Evolutionary conservation across 1,140 invertebrate genomes (phyloP).

Genomic region (Sarcophaga peregrina): DNA sequence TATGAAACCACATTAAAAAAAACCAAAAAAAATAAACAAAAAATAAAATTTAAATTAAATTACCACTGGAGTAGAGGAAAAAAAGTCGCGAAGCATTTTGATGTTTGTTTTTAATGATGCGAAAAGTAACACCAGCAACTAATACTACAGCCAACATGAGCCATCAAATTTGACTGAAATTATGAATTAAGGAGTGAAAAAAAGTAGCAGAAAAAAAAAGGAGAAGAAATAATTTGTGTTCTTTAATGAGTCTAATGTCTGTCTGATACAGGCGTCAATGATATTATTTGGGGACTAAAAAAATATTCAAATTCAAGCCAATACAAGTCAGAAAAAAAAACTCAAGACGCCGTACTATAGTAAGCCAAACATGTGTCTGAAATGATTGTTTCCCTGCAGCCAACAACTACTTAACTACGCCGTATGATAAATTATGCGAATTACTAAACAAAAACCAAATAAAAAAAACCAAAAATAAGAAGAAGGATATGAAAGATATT

Average conservation of each 20-base stretch:
- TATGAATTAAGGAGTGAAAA: no score
- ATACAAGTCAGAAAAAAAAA: background rate
- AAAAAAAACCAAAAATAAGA: no score
- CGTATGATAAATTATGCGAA: no score
- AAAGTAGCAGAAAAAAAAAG: background rate
- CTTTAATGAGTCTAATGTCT: conserved; percentile 9
- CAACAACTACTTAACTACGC: no score
- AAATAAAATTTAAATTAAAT: no score
- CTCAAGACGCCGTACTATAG: background rate
- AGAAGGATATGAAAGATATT: no score
- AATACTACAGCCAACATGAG: background rate
- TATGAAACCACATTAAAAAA: background rate
- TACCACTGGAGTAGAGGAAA: background rate
- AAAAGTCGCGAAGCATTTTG: conserved; percentile 6
- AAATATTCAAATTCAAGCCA: background rate
- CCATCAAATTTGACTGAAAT: no score
- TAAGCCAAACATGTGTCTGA: background rate
- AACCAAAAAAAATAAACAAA: background rate
- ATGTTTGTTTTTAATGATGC: conserved; percentile 13
- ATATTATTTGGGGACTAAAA: background rate
- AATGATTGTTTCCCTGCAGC: no score
- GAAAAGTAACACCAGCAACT: conserved; percentile 10
- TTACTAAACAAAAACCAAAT: no score
- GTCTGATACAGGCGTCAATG: conserved; percentile 19
- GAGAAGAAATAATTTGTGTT: background rate